Percentiles rank a stretch among this genome's conserved stretches.
These are phyloP conservation scores for Ophion costatus DNA, from an alignment of 2,888 invertebrate species.

Conservation along the genomic window DNA sequence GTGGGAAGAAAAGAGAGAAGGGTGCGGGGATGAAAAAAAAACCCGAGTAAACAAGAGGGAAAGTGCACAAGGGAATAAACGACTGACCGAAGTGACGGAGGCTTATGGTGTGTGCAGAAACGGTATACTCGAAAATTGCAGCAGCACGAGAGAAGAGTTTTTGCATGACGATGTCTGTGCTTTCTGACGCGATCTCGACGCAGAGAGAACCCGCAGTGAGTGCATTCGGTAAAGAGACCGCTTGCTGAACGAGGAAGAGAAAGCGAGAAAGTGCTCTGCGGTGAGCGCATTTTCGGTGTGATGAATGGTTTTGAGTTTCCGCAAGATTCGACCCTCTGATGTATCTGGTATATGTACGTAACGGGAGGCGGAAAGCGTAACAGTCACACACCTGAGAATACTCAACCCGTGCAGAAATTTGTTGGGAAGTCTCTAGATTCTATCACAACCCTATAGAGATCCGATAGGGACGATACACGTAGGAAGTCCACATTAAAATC, in stretches of 20 bases:
- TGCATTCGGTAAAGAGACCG: slow-evolving; percentile 47
- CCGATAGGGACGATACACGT: too few species aligned
- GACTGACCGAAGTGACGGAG: slow-evolving; percentile 68
- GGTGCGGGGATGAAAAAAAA: slow-evolving; percentile 35
- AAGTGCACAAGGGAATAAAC: slow-evolving; percentile 65
- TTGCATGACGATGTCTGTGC: slow-evolving; percentile 45
- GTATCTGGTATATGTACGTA: slow-evolving; percentile 68
- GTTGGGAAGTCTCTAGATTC: too few species aligned
- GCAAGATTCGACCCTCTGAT: slow-evolving; percentile 76
- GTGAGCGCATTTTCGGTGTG: slow-evolving; percentile 54
- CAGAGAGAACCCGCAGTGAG: slow-evolving; percentile 33
- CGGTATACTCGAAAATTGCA: slow-evolving; percentile 40
- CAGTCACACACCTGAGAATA: not conserved
- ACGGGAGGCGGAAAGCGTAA: not conserved
- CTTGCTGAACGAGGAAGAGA: slow-evolving; percentile 41
- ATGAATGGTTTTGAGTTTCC: slow-evolving; percentile 46
- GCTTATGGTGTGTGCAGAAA: slow-evolving; percentile 60
- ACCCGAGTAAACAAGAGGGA: slow-evolving; percentile 41
- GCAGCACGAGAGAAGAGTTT: slow-evolving; percentile 34
- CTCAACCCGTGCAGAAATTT: too few species aligned
- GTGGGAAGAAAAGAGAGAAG: slow-evolving; percentile 27
- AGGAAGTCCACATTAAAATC: too few species aligned
- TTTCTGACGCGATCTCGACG: slow-evolving; percentile 28
- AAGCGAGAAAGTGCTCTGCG: slow-evolving; percentile 55
- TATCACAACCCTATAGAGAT: too few species aligned